phyloP scores from a whole-genome alignment of 1,140 invertebrate species.

The Stratiolaelaps scimitus region DNA sequence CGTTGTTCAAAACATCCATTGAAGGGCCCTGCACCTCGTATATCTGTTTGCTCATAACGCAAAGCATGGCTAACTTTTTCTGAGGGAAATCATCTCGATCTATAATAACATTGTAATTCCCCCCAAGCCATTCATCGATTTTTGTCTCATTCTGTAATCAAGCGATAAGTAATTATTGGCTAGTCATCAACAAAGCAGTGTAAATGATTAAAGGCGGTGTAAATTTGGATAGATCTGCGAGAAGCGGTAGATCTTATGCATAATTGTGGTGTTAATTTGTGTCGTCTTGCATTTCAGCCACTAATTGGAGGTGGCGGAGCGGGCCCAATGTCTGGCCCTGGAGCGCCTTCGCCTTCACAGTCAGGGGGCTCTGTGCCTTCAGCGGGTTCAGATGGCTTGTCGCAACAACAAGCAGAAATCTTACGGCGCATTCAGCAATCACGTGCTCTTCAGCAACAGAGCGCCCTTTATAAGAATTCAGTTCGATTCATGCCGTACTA shows the following conservation, averaged over 20 bases:
- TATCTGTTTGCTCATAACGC: too few relatives aligned
- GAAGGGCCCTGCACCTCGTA: too few relatives aligned
- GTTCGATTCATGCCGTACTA: slow-evolving; percentile 17
- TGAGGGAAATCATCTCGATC: too few relatives aligned
- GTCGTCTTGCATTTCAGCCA: background rate
- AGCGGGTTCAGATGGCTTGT: background rate
- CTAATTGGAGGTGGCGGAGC: background rate
- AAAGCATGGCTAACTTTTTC: too few relatives aligned
- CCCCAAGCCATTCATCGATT: background rate
- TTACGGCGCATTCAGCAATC: slow-evolving; percentile 19
- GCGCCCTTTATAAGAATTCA: slow-evolving; percentile 21
- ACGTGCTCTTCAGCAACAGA: slow-evolving; percentile 13
- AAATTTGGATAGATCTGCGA: too few relatives aligned
- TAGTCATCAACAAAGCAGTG: too few relatives aligned
- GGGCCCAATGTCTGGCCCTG: background rate
- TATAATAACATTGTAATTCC: background rate
- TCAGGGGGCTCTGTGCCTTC: background rate
- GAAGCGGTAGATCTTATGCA: too few relatives aligned
- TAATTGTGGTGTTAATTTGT: too few relatives aligned
- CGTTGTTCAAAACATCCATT: too few relatives aligned
- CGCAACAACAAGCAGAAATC: slow-evolving; percentile 24
- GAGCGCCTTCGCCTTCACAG: background rate
- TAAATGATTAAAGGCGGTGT: too few relatives aligned
- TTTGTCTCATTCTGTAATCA: background rate
- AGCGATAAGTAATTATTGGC: too few relatives aligned